phyloP scores from a whole-genome alignment of 2,888 invertebrate genomes.

The Andrena hattorfiana region DNA sequence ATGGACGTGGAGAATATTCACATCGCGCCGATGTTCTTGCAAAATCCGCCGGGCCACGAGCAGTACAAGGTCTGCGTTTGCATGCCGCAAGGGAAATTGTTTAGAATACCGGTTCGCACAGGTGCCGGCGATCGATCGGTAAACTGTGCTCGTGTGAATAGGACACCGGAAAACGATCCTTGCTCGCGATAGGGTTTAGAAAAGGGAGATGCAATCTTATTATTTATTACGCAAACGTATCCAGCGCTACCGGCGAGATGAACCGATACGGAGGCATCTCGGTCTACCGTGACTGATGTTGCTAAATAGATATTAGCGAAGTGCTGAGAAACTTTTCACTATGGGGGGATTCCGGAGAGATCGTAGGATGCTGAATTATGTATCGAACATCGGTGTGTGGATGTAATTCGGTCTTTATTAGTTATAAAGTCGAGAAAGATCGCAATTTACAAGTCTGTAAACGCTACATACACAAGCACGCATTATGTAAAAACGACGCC shows the following conservation, averaged over 20 bases:
- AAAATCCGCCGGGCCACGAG: conserved; percentile 66
- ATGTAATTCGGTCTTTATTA: conserved; percentile 49
- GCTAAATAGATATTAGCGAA: not conserved
- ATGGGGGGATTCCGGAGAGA: not conserved
- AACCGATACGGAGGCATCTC: not conserved
- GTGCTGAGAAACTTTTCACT: not conserved
- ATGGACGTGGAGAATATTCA: conserved; percentile 91
- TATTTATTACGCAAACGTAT: conserved; percentile 22
- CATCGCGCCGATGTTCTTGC: conserved; percentile 86
- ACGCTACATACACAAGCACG: conserved; percentile 22
- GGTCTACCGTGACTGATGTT: not conserved
- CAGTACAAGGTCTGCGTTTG: conserved; percentile 96
- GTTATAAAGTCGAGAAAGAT: conserved; percentile 12
- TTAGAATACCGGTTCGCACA: conserved; percentile 90
- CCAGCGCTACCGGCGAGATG: conserved; percentile 51
- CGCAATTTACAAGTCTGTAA: conserved; percentile 6
- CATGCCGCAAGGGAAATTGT: conserved; percentile 95
- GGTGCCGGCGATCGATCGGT: conserved; percentile 85
- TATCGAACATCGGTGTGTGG: not conserved
- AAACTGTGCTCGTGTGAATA: conserved; percentile 88
- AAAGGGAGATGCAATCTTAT: conserved; percentile 3
- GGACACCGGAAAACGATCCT: conserved; percentile 88
- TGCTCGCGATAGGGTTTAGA: conserved; percentile 85
- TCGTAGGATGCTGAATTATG: not conserved
- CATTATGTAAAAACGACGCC: conserved; percentile 23